A percentile compares a stretch with the other conserved stretches of the same genome.
These are phyloP conservation scores for Camponotus floridanus DNA, from an alignment of 1,140 invertebrate species.

Conservation along the genomic window DNA sequence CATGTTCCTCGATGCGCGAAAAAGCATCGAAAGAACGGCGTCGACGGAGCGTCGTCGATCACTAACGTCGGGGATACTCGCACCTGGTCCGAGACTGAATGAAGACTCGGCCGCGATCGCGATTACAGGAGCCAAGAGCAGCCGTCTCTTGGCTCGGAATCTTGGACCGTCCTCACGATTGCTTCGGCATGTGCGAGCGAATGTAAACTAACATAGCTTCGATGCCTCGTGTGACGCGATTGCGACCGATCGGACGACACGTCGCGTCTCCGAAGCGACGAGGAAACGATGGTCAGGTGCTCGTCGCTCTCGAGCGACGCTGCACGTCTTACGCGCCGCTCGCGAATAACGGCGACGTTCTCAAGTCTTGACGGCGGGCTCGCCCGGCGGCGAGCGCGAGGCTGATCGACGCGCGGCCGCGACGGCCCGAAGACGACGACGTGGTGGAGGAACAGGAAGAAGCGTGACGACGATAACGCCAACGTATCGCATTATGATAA, in stretches of 20 bases:
- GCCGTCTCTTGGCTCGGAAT: background rate
- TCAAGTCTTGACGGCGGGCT: constrained; percentile 38
- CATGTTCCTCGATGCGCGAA: background rate
- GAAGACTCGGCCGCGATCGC: background rate
- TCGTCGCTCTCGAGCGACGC: background rate
- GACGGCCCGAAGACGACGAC: background rate
- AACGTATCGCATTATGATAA: constrained; percentile 51
- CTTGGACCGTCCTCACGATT: background rate
- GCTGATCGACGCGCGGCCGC: constrained; percentile 2
- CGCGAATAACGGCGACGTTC: constrained; percentile 47
- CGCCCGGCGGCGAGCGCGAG: constrained; percentile 15
- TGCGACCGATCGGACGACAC: background rate
- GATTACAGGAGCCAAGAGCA: background rate
- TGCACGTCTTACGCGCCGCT: constrained; percentile 46
- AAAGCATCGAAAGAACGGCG: background rate
- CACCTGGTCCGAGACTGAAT: background rate
- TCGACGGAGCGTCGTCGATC: too few species aligned
- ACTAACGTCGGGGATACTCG: background rate
- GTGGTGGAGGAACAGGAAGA: constrained; percentile 23
- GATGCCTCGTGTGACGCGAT: too few species aligned
- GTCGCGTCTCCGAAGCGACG: constrained; percentile 13
- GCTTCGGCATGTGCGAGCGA: background rate
- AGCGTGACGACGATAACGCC: constrained; percentile 34
- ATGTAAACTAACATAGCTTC: background rate
- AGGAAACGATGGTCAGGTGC: background rate